Evolutionary conservation across 1,140 invertebrate species (phyloP), one percentile per base, ranked within the genome.

Genomic region (Eumeta japonica): DNA sequence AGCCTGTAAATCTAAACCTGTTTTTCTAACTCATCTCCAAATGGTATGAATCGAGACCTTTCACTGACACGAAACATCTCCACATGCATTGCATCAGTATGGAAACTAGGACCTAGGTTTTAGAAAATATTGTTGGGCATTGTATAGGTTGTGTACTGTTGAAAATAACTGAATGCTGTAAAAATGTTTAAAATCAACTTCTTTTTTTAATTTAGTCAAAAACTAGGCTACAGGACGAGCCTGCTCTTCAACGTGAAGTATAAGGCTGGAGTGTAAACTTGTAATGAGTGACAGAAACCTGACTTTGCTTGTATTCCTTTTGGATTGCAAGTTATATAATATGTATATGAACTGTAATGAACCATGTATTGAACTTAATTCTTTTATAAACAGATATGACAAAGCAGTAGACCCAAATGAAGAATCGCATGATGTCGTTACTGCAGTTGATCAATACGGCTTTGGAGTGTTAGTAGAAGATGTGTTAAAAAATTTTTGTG

Each of bases 381-480:
- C 16, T 44, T 47, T 19, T 33, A 52, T 71, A n/a, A n/a, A 45
- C 39, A 82, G 89, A 33, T 84, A 85, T 59, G 79, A 86, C 47
- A 81, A 81, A 49, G 81, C 80, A 13, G 72, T 90, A 19, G 81
- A 88, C 55, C 79, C 83, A 2, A 82, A 86, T 65, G 87, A 90
- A 76, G 81, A 85, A 41, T 57, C 76, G 17, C 61, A 70, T 55
- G 71, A 77, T 47, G 50, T 59, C 39, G 61, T 55, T 24, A 55
- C 71, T 4, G 74, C 78, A 32, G 81, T 92, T 39, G 91, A 94
- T 75, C 80, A 85, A 46, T 92, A 83, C 76, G 85, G 84, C 3
- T 92, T 91, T 81, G 87, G 85, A 19, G 78, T 84, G n/a, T 70
- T 93, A 20, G 85, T 83, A 10, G 83, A 87, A 55, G 82, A 88